Evolutionary conservation across 64 coral and sea anemone species (phyloP), one percentile per base, ranked within the genome.

Genomic region (Actinia tenebrosa): DNA sequence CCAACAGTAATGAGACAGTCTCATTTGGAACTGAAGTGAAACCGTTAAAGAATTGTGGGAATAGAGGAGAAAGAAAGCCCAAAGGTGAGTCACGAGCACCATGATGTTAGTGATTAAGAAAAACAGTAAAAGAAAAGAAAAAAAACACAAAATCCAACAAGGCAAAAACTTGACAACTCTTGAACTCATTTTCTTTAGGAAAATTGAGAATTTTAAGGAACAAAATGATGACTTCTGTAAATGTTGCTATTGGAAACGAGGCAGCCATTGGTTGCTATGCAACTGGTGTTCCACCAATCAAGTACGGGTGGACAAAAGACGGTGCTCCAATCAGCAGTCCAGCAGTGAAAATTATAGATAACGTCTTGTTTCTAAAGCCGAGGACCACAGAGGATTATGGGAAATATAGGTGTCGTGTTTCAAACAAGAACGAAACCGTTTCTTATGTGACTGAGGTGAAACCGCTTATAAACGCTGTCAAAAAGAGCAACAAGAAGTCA

Each of bases 191-290:
- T 13, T 75, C 5, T 75, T 1, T 42, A 75, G 71, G 71, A 4
- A 79, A 79, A 42, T 30, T 79, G 4, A 42, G 2, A 79, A 44
- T 81, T 22, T 10, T 52, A 22, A 45, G 44, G 18, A 45, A 81
- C 19, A 81, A 81, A 81, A 81, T 81, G 79, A 81, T 44, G 18
- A 2, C 79, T 16, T 53, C 46, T 16, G 79, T 81, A 9, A 45
- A 52, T 20, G 79, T 83, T 63, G 45, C 7, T 1, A 8, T 80
- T 3, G 89, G 89, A 22, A 44, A 86, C 37, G 42, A 55, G 5
- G 83, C 43, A n/a, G 86, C 45, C 14, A 82, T 91, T 56, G 83
- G 83, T 91, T 91, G 89, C 72, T 91, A 86, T 62, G 69, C 56
- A 27, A 80, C 19, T n/a, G 43, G 61, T 16, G 7, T 69, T 63